Conservation (phyloP, 2,113 vertebrate genomes). For the Pipa parva region DNA sequence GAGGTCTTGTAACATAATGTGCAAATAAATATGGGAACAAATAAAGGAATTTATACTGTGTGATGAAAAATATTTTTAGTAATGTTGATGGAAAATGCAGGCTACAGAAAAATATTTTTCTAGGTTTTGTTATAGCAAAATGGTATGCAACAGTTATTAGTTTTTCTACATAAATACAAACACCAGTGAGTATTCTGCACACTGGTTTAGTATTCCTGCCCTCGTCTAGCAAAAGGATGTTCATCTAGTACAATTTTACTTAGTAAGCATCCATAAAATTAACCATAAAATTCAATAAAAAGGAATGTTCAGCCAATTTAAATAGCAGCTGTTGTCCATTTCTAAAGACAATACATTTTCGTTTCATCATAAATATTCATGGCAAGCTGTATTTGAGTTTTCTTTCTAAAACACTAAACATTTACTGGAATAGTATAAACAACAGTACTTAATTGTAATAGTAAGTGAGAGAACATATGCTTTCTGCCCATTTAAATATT, state of each 20-base stretch:
- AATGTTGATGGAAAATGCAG: too few relatives aligned
- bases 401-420: background rate
- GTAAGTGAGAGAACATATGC: background rate
- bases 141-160: too few relatives aligned
- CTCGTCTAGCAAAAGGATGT: background rate
- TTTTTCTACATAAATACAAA: too few relatives aligned
- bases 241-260: background rate
- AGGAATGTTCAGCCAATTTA: background rate
- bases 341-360: constrained; percentile 7
- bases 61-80: too few relatives aligned
- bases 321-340: constrained; percentile 10
- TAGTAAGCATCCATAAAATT: background rate
- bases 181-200: too few relatives aligned
- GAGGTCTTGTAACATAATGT: too few relatives aligned
- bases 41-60: too few relatives aligned
- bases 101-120: too few relatives aligned
- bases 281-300: background rate
- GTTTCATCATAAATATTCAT: constrained; percentile 14
- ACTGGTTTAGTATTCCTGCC: too few relatives aligned
- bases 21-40: too few relatives aligned
- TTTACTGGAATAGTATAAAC: constrained; percentile 4
- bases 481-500: background rate
- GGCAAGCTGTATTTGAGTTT: constrained; percentile 7
- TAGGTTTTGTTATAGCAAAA: too few relatives aligned
- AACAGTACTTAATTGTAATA: constrained; percentile 1